phyloP scores from a whole-genome alignment of 2,113 vertebrate genomes.

The Zosterops pallidus region DNA sequence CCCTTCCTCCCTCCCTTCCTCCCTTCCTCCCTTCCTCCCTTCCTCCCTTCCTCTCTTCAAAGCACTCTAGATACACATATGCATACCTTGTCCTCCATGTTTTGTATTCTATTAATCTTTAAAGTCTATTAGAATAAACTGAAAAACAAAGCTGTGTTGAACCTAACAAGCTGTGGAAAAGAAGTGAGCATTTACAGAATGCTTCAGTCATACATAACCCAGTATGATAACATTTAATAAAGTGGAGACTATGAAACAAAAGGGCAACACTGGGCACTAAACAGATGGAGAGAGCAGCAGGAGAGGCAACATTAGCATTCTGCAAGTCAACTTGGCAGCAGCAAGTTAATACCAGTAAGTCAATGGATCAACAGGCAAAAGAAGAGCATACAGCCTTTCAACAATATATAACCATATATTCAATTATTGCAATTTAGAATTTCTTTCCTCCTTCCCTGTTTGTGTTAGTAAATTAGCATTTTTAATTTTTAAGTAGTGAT shows the following conservation, averaged over 20 bases:
- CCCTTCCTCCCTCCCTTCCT: too few species aligned
- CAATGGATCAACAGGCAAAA: constrained; percentile 62
- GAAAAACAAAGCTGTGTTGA: neutral
- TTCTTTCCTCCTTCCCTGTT: neutral
- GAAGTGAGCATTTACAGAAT: neutral
- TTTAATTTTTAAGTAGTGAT: fast-evolving
- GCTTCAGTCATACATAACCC: constrained; percentile 15
- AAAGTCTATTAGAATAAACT: neutral
- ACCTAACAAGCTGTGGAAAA: constrained; percentile 11
- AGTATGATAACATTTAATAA: constrained; percentile 19
- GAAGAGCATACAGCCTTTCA: constrained; percentile 40
- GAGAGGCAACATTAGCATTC: constrained; percentile 60
- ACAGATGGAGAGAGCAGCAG: constrained; percentile 68
- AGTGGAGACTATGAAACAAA: constrained; percentile 45
- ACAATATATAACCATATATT: neutral
- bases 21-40: too few species aligned
- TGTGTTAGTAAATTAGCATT: neutral
- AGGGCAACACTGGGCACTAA: constrained; percentile 50
- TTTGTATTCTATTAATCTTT: neutral
- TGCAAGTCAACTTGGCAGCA: constrained; percentile 54
- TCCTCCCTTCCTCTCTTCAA: neutral
- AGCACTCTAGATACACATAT: neutral
- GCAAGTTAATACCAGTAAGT: constrained; percentile 55
- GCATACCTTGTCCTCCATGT: neutral
- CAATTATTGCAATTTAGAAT: neutral